Percentiles rank a stretch among this genome's conserved stretches.
Evolutionary conservation across 2,888 invertebrate genomes (phyloP).

Genomic region (Antitype chi): DNA sequence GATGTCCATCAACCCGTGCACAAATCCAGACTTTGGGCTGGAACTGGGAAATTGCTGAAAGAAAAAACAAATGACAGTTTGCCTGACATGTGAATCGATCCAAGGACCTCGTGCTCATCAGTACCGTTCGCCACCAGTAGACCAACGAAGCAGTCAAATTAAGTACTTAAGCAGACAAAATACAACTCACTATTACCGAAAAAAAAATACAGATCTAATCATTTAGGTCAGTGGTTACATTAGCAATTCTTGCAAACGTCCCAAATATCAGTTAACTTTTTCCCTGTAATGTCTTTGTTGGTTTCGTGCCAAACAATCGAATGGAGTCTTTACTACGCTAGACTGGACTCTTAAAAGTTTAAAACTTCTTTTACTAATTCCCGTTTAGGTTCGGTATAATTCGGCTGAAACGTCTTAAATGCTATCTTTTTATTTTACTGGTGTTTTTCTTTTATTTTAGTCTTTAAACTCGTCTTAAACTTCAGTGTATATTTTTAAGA

Average conservation of each 20-base stretch:
- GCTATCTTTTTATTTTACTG: constrained; percentile 1
- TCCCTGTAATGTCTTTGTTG: constrained; percentile 55
- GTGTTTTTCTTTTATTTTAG: neutral
- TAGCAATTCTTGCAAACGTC: constrained; percentile 49
- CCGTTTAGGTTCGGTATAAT: constrained; percentile 40
- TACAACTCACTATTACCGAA: neutral
- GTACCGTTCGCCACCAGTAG: neutral
- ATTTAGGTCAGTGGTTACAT: constrained; percentile 53
- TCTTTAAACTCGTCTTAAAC: neutral
- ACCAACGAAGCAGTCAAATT: neutral
- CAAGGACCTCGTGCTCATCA: neutral
- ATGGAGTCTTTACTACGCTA: constrained; percentile 38
- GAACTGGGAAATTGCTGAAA: neutral
- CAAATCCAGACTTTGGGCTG: neutral
- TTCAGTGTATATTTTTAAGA: neutral
- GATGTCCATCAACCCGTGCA: neutral
- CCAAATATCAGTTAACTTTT: constrained; percentile 44
- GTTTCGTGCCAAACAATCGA: constrained; percentile 57
- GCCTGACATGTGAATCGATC: neutral
- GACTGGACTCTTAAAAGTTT: constrained; percentile 42
- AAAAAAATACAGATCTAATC: constrained; percentile 31
- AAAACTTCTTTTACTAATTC: constrained; percentile 43
- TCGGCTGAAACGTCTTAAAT: constrained; percentile 17
- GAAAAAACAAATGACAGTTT: neutral
- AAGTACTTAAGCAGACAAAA: neutral